Percentiles rank a stretch among this genome's conserved stretches.
These are phyloP conservation scores for Oedothorax gibbosus DNA, from an alignment of 1,140 invertebrate genomes.

Conservation along the genomic window DNA sequence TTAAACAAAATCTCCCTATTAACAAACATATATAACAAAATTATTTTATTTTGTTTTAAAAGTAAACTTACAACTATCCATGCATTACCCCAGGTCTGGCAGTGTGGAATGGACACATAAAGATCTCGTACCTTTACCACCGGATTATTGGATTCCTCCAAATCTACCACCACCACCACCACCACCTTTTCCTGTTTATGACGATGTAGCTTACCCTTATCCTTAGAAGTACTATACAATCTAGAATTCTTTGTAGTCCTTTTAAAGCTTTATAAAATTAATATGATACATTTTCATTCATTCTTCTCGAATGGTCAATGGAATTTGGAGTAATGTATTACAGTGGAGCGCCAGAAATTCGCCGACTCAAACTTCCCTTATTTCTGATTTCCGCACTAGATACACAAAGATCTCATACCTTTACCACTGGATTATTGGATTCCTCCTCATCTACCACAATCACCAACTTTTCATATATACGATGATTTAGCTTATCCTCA, in stretches of 20 bases:
- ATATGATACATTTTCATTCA: too few species aligned
- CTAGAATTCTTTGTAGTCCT: too few species aligned
- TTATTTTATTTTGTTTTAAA: too few species aligned
- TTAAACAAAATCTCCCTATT: too few species aligned
- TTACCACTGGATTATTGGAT: background rate
- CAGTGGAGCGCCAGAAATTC: too few species aligned
- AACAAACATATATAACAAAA: too few species aligned
- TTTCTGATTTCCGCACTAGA: background rate
- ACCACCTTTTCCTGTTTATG: slow-evolving; percentile 1
- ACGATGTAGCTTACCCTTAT: slow-evolving; percentile 22
- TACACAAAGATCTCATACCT: slow-evolving; percentile 6
- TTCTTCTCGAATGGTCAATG: too few species aligned
- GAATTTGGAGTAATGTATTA: too few species aligned
- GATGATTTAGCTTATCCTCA: slow-evolving; percentile 13
- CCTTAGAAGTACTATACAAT: background rate
- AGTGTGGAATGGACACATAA: slow-evolving; percentile 17
- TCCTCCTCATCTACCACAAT: background rate
- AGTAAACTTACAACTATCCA: too few species aligned
- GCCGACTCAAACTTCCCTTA: too few species aligned
- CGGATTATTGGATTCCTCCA: slow-evolving; percentile 12
- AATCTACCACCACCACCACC: background rate
- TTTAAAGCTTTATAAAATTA: too few species aligned
- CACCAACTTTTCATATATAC: background rate
- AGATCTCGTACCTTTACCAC: background rate
- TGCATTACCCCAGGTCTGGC: background rate